Conservation (phyloP, 2,113 vertebrate genomes). For the Phaethornis superciliosus region DNA sequence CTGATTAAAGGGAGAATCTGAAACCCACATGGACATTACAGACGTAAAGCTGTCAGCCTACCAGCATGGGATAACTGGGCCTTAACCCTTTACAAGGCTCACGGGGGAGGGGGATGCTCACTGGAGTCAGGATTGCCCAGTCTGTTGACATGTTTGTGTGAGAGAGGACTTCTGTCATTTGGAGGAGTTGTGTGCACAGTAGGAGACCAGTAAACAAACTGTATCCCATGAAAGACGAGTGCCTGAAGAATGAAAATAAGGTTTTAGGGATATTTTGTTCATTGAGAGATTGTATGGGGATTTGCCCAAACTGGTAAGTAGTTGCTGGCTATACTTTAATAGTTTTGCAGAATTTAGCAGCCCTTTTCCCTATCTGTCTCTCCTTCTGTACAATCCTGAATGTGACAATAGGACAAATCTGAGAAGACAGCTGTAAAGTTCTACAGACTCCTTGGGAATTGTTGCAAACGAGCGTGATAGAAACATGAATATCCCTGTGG, state of each 20-base stretch:
- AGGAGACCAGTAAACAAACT: background rate
- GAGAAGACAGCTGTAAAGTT: background rate
- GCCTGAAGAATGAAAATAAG: background rate
- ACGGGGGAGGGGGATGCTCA: background rate
- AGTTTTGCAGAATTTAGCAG: background rate
- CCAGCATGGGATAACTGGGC: slow-evolving; percentile 29
- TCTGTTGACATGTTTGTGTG: background rate
- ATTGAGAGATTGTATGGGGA: background rate
- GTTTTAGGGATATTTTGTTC: background rate
- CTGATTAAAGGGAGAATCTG: slow-evolving; percentile 58
- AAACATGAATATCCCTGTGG: background rate
- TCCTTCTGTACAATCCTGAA: background rate
- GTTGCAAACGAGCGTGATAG: background rate
- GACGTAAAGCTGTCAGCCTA: slow-evolving; percentile 68
- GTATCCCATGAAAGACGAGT: background rate
- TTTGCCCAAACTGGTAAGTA: background rate
- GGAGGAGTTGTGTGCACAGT: background rate
- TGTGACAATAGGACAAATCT: background rate
- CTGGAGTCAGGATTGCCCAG: background rate
- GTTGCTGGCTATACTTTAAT: background rate
- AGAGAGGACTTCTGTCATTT: background rate
- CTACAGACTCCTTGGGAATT: background rate
- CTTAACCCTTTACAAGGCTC: slow-evolving; percentile 53
- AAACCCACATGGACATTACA: slow-evolving; percentile 42
- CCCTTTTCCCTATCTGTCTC: background rate